Evolutionary conservation across 2,797 vertebrate genomes (phyloP), one percentile per base, ranked within the genome.

Genomic region (Catostomus latipinnis): DNA sequence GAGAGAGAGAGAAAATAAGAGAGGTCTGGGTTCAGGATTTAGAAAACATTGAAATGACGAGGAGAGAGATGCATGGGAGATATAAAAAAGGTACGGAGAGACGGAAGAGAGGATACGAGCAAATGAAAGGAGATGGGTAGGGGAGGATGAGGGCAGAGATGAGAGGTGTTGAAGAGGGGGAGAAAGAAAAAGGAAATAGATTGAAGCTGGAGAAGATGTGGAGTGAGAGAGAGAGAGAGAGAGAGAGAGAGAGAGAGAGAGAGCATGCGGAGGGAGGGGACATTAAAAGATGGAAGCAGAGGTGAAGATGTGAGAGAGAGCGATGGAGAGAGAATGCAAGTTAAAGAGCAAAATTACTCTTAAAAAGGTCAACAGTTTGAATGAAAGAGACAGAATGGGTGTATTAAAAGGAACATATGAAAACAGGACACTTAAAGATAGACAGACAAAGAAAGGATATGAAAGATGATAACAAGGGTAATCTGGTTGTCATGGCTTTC

Each of bases 401-500:
- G n/a, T 9, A 56, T 49, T 60, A 18, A 22, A 57, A 34, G 52
- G 16, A 63, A 63, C 16, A 34, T 12, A 54, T 3, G 53, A 81
- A 6, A 58, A 45, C 54, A 8, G 13, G 5, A 68, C 8, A 6
- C 22, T 34, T n/a, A 46, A 6, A 68, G 61, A 50, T 4, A 22
- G 10, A 13, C 7, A 22, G 12, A 18, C 45, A 45, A 52, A 52
- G 45, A 67, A 22, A 68, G 16, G 50, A 54, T 57, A 18, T 48
- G 9, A 34, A 34, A 14, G 70, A 62, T 48, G 34, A 63, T 68
- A 53, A 56, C 18, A 43, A 60, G 6, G 53, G 62, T 48, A 84
- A 82, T 73, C 78, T 88, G 90, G 90, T 91, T 91, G 91, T 91
- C 90, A 88, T 89, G 89, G 88, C 89, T 88, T 89, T 93, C 91